Percentiles rank a stretch among this genome's conserved stretches.
These are phyloP conservation scores for Odontesthes bonariensis DNA, from an alignment of 2,113 vertebrate genomes.

Conservation along the genomic window DNA sequence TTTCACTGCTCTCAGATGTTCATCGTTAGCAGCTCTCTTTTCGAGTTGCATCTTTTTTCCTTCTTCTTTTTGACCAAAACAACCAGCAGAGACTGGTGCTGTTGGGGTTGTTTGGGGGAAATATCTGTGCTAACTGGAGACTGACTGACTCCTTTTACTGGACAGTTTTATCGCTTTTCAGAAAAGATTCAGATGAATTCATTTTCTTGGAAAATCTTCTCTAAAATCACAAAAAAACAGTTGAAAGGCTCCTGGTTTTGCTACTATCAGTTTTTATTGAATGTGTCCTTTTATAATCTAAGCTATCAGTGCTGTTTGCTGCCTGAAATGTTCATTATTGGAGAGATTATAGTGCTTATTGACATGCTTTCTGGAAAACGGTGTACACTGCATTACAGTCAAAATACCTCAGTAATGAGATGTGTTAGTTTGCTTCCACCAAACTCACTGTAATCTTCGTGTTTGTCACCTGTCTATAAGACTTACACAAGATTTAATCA, in stretches of 20 bases:
- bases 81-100: neutral
- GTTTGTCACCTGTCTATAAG: no score
- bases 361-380: neutral
- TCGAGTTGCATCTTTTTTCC: neutral
- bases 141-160: neutral
- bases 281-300: no score
- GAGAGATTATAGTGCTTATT: neutral
- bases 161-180: neutral
- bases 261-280: no score
- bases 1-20: constrained; percentile 58
- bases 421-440: no score
- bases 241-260: no score
- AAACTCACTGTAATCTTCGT: no score
- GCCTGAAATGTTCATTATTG: neutral
- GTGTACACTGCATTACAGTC: neutral
- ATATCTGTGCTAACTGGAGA: neutral
- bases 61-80: neutral
- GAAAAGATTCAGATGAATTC: no score
- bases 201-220: no score
- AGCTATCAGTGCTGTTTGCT: neutral
- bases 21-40: constrained; percentile 31
- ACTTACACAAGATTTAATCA: no score
- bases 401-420: neutral
- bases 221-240: no score
- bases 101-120: neutral